Conservation (phyloP, 2,888 invertebrate species). For the Lasius fuliginosus region DNA sequence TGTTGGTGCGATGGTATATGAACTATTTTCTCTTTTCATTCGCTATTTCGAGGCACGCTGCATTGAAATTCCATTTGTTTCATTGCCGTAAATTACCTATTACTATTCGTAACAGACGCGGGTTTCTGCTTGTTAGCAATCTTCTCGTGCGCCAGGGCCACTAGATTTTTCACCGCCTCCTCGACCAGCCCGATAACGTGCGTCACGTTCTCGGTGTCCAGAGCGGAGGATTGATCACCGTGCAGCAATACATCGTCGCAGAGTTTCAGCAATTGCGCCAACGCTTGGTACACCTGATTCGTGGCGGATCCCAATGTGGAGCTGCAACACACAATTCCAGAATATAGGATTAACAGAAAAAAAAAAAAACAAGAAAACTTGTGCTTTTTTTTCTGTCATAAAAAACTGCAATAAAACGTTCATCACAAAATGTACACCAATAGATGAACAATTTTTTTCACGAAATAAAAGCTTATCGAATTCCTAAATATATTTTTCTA, state of each 20-base stretch:
- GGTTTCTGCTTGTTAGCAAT: slow-evolving; percentile 89
- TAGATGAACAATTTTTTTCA: neutral
- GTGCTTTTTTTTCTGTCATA: neutral
- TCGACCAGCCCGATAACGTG: slow-evolving; percentile 91
- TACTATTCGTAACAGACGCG: slow-evolving; percentile 79
- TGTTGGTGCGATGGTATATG: neutral
- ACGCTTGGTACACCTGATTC: slow-evolving; percentile 94
- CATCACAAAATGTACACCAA: neutral
- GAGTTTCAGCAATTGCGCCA: slow-evolving; percentile 95
- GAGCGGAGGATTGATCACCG: slow-evolving; percentile 90
- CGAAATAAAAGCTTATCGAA: neutral
- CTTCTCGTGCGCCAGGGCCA: slow-evolving; percentile 94
- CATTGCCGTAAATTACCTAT: slow-evolving; percentile 77
- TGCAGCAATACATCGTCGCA: slow-evolving; percentile 96
- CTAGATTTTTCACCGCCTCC: slow-evolving; percentile 92
- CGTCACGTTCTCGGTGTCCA: slow-evolving; percentile 89
- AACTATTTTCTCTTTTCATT: neutral
- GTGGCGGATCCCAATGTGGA: slow-evolving; percentile 92
- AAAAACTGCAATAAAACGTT: slow-evolving; percentile 2
- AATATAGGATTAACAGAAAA: neutral
- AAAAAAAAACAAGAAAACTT: too few species aligned
- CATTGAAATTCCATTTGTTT: slow-evolving; percentile 4
- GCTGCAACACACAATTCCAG: slow-evolving; percentile 85
- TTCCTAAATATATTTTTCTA: neutral
- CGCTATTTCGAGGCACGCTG: neutral